Evolutionary conservation across 2,888 invertebrate species (phyloP), one percentile per base, ranked within the genome.

Genomic region (Amblyjoppa proteus): DNA sequence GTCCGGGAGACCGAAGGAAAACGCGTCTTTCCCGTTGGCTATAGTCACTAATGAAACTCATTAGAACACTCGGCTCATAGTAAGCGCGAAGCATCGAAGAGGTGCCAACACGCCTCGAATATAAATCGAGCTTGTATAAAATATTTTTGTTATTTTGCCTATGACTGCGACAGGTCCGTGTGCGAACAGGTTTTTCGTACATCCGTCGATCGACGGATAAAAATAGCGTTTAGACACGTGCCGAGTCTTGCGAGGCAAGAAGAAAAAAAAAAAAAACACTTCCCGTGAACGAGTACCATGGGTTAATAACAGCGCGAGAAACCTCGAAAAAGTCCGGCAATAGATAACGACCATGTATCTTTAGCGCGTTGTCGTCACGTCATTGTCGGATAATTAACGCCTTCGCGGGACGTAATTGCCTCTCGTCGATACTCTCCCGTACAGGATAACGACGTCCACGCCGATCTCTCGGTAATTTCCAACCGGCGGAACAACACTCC

Each of bases 341-440:
- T 49, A 25, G 25, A 51, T 61, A 56, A 58, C 73, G 25, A 75
- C 66, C 38, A 64, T 11, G 45, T 71, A 56, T 66, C 56, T 58
- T 41, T 64, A 16, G 64, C 34, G 84, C 66, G 31, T 77, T 76
- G 81, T 82, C 87, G 76, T 87, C 84, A 71, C 69, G 81, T 69
- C 38, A 87, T 85, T 85, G 84, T 87, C 68, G 64, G 79, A 71
- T 87, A 84, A 87, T 87, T 83, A 85, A 73, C 71, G 76, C 71
- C 71, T 76, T 41, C 78, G 16, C 53, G 58, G 73, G 77, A 76
- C 70, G 80, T 85, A 84, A 81, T 82, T 85, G 83, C 73, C 84
- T 80, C 78, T 74, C 83, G 58, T 77, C 75, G 75, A 78, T 83
- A 85, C 75, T 74, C 75, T 61, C 82, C 68, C 77, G 41, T 38